phyloP scores from a whole-genome alignment of 2,888 invertebrate genomes.

The Synanthedon vespiformis region DNA sequence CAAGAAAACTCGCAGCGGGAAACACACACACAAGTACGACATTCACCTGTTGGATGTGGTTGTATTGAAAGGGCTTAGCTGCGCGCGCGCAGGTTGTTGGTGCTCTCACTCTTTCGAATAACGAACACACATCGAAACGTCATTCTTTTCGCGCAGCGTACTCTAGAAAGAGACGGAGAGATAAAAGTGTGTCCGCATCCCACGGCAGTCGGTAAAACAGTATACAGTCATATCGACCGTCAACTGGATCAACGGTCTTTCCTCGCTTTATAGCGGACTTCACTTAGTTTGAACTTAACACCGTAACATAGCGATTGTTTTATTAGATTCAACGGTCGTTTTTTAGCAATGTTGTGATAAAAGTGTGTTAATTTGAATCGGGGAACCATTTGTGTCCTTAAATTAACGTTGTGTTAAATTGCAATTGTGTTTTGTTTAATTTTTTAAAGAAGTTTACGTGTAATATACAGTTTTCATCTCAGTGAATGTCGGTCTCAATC shows the following conservation, averaged over 20 bases:
- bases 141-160: constrained; percentile 22
- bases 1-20: constrained; percentile 21
- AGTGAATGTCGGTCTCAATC: constrained; percentile 57
- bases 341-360: constrained; percentile 45
- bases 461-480: constrained; percentile 43
- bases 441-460: constrained; percentile 11
- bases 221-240: constrained; percentile 51
- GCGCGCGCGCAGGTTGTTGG: constrained; percentile 57
- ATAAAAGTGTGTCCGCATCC: constrained; percentile 14
- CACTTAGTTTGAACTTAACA: constrained; percentile 66
- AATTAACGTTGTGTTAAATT: constrained; percentile 27
- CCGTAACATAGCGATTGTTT: constrained; percentile 49
- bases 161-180: constrained; percentile 26
- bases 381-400: constrained; percentile 29
- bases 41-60: constrained; percentile 61
- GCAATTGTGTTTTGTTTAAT: constrained; percentile 22
- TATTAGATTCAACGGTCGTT: constrained; percentile 37
- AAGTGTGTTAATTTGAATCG: constrained; percentile 41
- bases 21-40: constrained; percentile 32
- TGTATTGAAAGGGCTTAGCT: constrained; percentile 51
- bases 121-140: constrained; percentile 22
- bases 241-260: constrained; percentile 70
- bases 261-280: constrained; percentile 46
- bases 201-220: constrained; percentile 50
- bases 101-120: constrained; percentile 37